Conservation (phyloP, 2,888 invertebrate genomes). For the Norana najaformis region DNA sequence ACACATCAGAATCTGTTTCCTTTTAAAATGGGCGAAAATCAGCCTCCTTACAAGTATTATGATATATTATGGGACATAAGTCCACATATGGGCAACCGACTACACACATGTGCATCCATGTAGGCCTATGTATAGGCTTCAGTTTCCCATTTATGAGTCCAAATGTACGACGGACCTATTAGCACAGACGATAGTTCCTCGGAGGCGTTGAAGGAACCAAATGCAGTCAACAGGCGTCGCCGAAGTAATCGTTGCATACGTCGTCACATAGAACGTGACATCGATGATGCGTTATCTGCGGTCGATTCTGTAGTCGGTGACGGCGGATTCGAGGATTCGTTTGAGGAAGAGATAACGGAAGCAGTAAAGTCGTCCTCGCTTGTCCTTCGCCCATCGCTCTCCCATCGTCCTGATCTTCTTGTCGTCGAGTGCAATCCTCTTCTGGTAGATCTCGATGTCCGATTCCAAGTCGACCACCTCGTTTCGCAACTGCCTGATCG, state of each 20-base stretch:
- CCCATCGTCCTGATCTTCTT: background rate
- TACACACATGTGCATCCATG: background rate
- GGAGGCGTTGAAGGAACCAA: background rate
- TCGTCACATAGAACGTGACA: too few species aligned
- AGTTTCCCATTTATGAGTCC: background rate
- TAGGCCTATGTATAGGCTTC: too few species aligned
- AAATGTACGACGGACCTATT: background rate
- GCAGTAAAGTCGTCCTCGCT: background rate
- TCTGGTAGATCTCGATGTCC: background rate
- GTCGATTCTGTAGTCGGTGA: background rate
- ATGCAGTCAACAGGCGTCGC: background rate
- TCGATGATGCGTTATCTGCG: too few species aligned
- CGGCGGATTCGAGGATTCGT: background rate
- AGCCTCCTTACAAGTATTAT: background rate
- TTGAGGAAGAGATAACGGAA: background rate
- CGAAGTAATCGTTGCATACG: background rate
- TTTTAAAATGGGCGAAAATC: background rate
- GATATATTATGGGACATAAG: too few species aligned
- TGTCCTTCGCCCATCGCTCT: background rate
- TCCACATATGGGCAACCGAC: background rate
- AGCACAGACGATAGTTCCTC: too few species aligned
- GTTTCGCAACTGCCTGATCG: background rate
- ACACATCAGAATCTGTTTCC: background rate
- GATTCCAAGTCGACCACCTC: background rate
- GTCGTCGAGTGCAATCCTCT: background rate